Percentiles rank a stretch among this genome's conserved stretches.
phyloP scores from a whole-genome alignment of 2,797 vertebrate genomes.

The Urocyon cinereoargenteus region DNA sequence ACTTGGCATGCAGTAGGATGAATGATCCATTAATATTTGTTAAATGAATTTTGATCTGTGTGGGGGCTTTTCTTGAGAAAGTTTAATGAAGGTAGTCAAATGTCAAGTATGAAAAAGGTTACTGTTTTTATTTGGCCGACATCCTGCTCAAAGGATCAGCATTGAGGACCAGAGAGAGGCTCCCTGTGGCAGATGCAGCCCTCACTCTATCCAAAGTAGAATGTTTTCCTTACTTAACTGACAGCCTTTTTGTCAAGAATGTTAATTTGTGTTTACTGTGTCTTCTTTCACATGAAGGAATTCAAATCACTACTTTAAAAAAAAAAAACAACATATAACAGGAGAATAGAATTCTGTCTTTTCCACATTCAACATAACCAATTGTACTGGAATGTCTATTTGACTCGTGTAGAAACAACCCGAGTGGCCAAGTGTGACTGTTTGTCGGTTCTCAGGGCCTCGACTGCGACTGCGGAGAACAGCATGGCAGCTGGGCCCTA shows the following conservation, averaged over 20 bases:
- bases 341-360: background rate
- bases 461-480: background rate
- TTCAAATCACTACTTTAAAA: background rate
- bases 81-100: background rate
- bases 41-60: too few species aligned
- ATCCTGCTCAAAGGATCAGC: background rate
- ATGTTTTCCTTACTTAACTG: background rate
- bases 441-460: background rate
- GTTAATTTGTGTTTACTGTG: background rate
- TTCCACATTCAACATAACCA: fast-evolving
- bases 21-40: too few species aligned
- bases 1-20: too few species aligned
- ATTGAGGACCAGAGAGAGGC: background rate
- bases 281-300: background rate
- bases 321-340: background rate
- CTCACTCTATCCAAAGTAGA: fast-evolving
- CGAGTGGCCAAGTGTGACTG: background rate
- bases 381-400: background rate
- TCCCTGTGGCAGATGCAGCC: background rate
- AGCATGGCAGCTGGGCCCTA: fast-evolving
- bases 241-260: background rate
- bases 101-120: background rate
- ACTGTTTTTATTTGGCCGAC: background rate
- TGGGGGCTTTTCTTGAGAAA: background rate
- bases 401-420: background rate